Evolutionary conservation across 2,888 invertebrate genomes (phyloP).

Genomic region (Xanthia togata): DNA sequence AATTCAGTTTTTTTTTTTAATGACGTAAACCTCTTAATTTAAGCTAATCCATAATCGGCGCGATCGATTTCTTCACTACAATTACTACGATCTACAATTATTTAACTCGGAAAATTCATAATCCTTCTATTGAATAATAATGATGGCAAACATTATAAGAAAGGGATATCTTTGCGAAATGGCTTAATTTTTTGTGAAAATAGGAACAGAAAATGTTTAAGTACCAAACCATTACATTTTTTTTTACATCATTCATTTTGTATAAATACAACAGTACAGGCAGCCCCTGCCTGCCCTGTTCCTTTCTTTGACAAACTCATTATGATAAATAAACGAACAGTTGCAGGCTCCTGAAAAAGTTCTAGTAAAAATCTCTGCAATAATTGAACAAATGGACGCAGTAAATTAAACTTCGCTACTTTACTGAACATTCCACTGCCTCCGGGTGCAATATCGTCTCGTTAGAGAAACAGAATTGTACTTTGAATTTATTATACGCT

Average conservation of each 20-base stretch:
- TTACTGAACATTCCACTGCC: slow-evolving; percentile 5
- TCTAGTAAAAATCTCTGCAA: background rate
- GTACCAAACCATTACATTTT: background rate
- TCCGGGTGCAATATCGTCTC: slow-evolving; percentile 16
- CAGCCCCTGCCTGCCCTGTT: background rate
- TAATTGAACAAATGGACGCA: slow-evolving; percentile 19
- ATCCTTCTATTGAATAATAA: slow-evolving; percentile 2
- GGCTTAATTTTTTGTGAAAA: background rate
- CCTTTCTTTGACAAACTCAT: background rate
- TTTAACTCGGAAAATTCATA: slow-evolving; percentile 4
- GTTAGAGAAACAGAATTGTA: slow-evolving; percentile 7
- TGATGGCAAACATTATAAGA: background rate
- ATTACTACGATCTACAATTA: background rate
- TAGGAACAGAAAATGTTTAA: background rate
- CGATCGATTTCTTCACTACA: background rate
- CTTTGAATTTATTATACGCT: slow-evolving; percentile 4
- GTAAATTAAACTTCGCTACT: slow-evolving; percentile 15
- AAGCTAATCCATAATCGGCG: slow-evolving; percentile 5
- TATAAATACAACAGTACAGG: background rate
- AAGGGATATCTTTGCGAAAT: background rate
- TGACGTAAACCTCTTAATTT: no score
- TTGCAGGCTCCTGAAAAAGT: background rate
- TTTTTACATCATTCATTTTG: background rate
- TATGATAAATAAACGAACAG: background rate
- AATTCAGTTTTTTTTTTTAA: no score